phyloP scores from a whole-genome alignment of 2,888 invertebrate species.

The Drosophila hamatofila region DNA sequence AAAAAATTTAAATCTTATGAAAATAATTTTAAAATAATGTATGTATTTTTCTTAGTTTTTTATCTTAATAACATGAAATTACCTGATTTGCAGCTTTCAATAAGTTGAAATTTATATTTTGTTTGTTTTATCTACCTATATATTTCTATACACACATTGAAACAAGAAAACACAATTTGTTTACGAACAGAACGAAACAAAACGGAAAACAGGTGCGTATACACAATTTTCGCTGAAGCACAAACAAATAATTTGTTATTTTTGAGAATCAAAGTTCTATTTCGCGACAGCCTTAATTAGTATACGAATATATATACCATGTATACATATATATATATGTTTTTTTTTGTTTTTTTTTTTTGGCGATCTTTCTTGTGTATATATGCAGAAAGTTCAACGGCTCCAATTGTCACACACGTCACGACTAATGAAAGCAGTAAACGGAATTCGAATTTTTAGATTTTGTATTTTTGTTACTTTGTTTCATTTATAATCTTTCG shows the following conservation, averaged over 20 bases:
- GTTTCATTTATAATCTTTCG: background rate
- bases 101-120: conserved; percentile 1
- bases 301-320: conserved; percentile 7
- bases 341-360: background rate
- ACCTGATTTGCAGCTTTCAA: conserved; percentile 5
- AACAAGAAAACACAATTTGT: conserved; percentile 53
- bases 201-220: conserved; percentile 39
- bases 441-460: conserved; percentile 4
- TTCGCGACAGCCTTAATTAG: conserved; percentile 13
- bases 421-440: conserved; percentile 43
- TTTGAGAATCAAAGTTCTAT: conserved; percentile 25
- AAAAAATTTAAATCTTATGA: too few species aligned
- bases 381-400: conserved; percentile 53
- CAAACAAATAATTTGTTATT: conserved; percentile 23
- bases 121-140: background rate
- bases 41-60: too few species aligned
- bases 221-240: conserved; percentile 18
- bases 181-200: conserved; percentile 63
- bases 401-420: conserved; percentile 39
- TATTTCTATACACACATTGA: background rate
- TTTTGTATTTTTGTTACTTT: background rate
- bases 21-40: too few species aligned
- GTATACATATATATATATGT: conserved; percentile 6
- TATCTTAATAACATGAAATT: background rate
- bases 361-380: background rate